Base-by-base conservation (phyloP, 2,888 invertebrate genomes). In the Drosophila phalerata region DNA sequence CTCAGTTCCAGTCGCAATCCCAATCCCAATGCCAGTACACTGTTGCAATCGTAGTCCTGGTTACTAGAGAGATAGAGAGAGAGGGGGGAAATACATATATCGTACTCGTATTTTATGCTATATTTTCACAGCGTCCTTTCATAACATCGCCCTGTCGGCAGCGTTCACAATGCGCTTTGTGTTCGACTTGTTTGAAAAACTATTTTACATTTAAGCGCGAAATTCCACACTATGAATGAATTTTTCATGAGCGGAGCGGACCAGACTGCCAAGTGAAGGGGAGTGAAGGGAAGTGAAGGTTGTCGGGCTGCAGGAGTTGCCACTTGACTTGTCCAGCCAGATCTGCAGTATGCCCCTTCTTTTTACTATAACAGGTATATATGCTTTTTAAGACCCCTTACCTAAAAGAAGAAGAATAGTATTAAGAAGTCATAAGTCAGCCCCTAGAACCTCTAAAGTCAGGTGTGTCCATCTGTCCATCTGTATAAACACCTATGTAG, bases 191-290 rank as follows among this genome's bases (percentile, higher is more conserved):
- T 85, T 89, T 89, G 83, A 88, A 86, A 85, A 86, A 88, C 85
- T 86, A 89, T 86, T 86, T 86, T 86, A 86, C 85, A 86, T 86
- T 86, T 89, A 86, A 86, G 85, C 85, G 85, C 85, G 89, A 86
- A 86, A 86, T 86, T 86, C 85, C 85, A 86, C 85, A 86, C 85
- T 85, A 88, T 86, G 85, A 86, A 86, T 86, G 85, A 89, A 86
- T 86, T 86, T 86, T 86, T 86, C 85, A 86, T 86, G 80, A 80
- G 80, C 63, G 42, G 15, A 52, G 28, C 52, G 42, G 17, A 51
- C 30, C 19, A 67, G 32, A 22, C 32, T n/a, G 11, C 17, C 3
- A 22, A 22, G 22, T 22, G 22, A 22, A 4, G 22, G 22, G 38
- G 32, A 28, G 43, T 64, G 32, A 45, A 57, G 28, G 61, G 28